phyloP scores from a whole-genome alignment of 2,113 vertebrate genomes.

The Chloropsis cyanopogon region DNA sequence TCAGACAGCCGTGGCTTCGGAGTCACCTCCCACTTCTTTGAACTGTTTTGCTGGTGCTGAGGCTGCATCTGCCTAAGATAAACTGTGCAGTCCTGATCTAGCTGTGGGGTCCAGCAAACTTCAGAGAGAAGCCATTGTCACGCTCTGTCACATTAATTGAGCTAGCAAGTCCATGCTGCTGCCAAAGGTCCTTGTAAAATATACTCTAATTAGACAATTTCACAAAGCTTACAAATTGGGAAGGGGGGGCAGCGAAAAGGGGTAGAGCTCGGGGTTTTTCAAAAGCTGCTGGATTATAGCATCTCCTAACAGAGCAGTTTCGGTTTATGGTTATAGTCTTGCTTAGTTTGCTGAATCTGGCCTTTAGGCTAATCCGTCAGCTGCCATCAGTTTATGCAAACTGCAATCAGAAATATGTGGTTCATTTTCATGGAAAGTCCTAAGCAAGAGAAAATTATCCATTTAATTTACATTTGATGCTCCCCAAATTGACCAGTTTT shows the following conservation, averaged over 20 bases:
- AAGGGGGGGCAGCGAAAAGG: too few species aligned
- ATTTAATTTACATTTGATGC: neutral
- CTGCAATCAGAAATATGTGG: neutral
- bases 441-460: neutral
- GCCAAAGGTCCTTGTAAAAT: constrained; percentile 8
- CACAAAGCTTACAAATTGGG: neutral
- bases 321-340: neutral
- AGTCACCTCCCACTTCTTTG: neutral
- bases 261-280: neutral
- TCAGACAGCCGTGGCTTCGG: neutral
- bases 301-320: neutral
- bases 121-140: neutral
- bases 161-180: neutral
- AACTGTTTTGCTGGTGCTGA: neutral
- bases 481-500: neutral
- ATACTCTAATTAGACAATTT: neutral
- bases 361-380: neutral
- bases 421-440: neutral
- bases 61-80: neutral
- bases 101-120: neutral
- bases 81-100: neutral
- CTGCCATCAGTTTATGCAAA: neutral
- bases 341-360: neutral
- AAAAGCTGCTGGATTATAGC: neutral
- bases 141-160: neutral